These are phyloP conservation scores for Ptyas mucosa DNA, from an alignment of 2,113 vertebrate genomes.

Conservation along the genomic window DNA sequence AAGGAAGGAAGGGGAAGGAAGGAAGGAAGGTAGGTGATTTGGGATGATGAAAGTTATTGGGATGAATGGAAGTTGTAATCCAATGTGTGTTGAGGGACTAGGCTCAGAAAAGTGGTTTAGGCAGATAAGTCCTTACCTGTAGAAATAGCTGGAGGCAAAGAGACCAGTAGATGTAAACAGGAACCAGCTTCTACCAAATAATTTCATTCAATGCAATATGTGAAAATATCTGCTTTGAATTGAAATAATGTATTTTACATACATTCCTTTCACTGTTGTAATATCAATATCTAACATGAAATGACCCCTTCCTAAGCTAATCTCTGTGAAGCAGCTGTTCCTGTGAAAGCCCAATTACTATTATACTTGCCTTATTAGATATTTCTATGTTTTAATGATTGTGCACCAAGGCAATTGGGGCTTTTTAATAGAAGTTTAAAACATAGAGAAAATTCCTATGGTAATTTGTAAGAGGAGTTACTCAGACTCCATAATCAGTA, in stretches of 20 bases:
- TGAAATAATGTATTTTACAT: constrained; percentile 31
- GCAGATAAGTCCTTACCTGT: neutral
- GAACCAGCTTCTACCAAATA: neutral
- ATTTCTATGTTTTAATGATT: constrained; percentile 34
- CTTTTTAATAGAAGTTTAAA: constrained; percentile 42
- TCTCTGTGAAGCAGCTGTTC: constrained; percentile 37
- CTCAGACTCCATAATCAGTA: constrained; percentile 45
- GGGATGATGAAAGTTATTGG: neutral
- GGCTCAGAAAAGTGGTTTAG: neutral
- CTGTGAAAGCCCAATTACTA: constrained; percentile 39
- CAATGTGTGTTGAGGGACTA: neutral
- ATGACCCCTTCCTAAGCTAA: constrained; percentile 28
- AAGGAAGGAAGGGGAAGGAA: neutral
- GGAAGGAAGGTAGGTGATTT: neutral
- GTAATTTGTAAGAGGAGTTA: constrained; percentile 43
- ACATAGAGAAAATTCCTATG: constrained; percentile 12
- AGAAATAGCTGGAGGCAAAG: neutral
- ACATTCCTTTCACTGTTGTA: constrained; percentile 27
- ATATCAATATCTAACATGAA: constrained; percentile 32
- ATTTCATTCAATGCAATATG: neutral
- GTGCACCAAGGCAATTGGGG: constrained; percentile 13
- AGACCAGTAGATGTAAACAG: neutral
- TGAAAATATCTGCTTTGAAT: neutral
- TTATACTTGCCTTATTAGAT: constrained; percentile 44
- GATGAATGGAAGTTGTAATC: neutral